phyloP scores from a whole-genome alignment of 2,113 vertebrate genomes.

The Haemorhous mexicanus region DNA sequence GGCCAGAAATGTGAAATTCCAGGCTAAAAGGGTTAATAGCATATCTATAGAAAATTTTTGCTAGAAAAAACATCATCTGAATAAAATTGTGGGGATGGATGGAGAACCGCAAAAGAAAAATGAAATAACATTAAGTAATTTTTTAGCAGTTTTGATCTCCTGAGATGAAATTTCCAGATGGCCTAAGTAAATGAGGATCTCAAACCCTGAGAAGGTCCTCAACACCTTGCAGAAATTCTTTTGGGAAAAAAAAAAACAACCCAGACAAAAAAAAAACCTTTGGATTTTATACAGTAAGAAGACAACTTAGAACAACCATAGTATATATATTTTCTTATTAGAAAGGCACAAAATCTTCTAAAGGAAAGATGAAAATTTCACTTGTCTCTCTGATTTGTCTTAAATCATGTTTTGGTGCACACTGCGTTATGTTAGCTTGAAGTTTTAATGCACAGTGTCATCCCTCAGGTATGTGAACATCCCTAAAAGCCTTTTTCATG shows the following conservation, averaged over 20 bases:
- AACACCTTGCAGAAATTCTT: not conserved
- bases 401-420: not conserved
- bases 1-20: not conserved
- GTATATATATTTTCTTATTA: not conserved
- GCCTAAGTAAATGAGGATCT: not conserved
- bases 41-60: not conserved
- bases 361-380: not conserved
- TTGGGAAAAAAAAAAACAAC: not conserved
- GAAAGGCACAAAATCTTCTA: not conserved
- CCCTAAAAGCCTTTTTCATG: not conserved
- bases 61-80: not conserved
- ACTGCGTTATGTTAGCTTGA: rapidly evolving
- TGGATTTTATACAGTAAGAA: not conserved
- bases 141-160: not conserved
- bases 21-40: not conserved
- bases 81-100: not conserved
- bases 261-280: not conserved
- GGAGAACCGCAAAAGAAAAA: not conserved
- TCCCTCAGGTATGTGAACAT: not conserved
- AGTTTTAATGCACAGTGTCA: not conserved
- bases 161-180: not conserved
- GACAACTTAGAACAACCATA: not conserved
- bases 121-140: not conserved
- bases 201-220: not conserved
- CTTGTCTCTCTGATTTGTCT: not conserved